Evolutionary conservation across 1,140 invertebrate species (phyloP).

Genomic region (Drosophila nannoptera): DNA sequence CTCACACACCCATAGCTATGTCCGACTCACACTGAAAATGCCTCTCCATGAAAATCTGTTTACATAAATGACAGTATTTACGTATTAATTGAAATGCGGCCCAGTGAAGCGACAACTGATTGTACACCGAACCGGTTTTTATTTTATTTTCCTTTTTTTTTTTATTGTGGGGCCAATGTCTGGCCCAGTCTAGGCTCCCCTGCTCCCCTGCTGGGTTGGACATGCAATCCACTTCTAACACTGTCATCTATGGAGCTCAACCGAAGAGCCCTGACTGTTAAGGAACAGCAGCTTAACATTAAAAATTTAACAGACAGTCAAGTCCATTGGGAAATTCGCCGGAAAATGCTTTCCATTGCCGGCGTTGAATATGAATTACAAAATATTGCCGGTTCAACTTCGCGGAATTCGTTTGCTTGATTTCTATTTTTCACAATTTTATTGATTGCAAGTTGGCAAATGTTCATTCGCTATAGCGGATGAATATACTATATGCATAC

Average conservation of each 20-base stretch:
- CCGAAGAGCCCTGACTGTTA: too few species aligned
- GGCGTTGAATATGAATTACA: too few species aligned
- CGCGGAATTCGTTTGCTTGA: too few species aligned
- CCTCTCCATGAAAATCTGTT: slow-evolving; percentile 48
- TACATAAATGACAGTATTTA: slow-evolving; percentile 69
- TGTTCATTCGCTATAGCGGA: too few species aligned
- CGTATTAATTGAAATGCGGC: slow-evolving; percentile 62
- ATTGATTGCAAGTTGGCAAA: too few species aligned
- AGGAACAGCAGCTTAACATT: slow-evolving; percentile 8
- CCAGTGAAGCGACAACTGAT: slow-evolving; percentile 34
- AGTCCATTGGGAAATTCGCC: too few species aligned
- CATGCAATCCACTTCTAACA: background rate
- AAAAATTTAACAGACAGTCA: too few species aligned
- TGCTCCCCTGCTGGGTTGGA: background rate
- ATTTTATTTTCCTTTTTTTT: background rate
- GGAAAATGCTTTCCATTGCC: too few species aligned
- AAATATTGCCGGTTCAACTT: too few species aligned
- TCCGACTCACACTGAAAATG: slow-evolving; percentile 29
- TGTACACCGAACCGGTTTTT: slow-evolving; percentile 19
- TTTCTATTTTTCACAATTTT: too few species aligned
- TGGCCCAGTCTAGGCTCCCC: background rate
- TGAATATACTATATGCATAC: too few species aligned
- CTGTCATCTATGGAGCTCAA: background rate
- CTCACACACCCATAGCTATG: slow-evolving; percentile 13
- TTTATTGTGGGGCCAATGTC: background rate